phyloP scores from a whole-genome alignment of 2,113 vertebrate genomes.

The Perognathus longimembris region DNA sequence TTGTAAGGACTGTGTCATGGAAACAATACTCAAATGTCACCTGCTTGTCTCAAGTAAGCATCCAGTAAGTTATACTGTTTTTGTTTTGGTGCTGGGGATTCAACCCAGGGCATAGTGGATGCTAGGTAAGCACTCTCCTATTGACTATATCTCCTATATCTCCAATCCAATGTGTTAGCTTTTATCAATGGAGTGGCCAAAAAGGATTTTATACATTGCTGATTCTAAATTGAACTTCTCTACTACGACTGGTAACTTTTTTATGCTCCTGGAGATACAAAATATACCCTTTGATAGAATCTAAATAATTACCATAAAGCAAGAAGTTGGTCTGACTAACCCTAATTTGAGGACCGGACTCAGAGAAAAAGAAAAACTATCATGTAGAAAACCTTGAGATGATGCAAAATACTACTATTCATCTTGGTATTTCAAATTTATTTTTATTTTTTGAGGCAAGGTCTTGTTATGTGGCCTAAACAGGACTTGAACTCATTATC shows the following conservation, averaged over 20 bases:
- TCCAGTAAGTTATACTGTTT: not conserved
- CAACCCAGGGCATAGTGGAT: not conserved
- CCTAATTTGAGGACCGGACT: conserved; percentile 77
- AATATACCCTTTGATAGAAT: not conserved
- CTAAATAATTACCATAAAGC: not conserved
- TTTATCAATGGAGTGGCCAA: not conserved
- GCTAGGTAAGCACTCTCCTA: too few relatives aligned
- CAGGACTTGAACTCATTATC: not conserved
- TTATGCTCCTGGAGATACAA: not conserved
- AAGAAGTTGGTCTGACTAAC: not conserved
- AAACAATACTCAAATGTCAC: conserved; percentile 16
- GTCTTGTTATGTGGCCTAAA: not conserved
- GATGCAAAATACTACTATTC: conserved; percentile 26
- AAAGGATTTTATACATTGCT: not conserved
- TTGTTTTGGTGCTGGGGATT: not conserved
- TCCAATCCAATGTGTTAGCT: not conserved
- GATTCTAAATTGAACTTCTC: conserved; percentile 37
- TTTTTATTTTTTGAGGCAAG: not conserved
- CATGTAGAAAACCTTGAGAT: conserved; percentile 28
- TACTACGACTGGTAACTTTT: not conserved
- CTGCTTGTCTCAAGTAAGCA: not conserved
- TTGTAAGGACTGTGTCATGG: not conserved
- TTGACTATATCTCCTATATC: not conserved
- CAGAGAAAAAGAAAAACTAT: conserved; percentile 73
- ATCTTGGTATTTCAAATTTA: not conserved